Conservation (phyloP, 2,888 invertebrate species). For the Ommatoiulus sabulosus region DNA sequence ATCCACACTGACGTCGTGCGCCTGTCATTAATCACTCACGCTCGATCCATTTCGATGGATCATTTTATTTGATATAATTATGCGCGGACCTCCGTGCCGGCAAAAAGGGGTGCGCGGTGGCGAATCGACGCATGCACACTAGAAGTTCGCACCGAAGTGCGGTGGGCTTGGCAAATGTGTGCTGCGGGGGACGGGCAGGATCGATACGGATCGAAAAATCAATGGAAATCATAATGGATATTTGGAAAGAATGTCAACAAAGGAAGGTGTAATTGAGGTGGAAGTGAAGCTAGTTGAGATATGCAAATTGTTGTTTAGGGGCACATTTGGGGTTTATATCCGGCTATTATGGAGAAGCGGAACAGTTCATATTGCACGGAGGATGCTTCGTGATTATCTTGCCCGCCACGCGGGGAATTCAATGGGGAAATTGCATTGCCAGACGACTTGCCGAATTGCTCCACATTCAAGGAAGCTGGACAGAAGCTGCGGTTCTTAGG, state of each 20-base stretch:
- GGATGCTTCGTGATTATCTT: conserved; percentile 8
- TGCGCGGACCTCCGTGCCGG: conserved; percentile 11
- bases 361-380: conserved; percentile 15
- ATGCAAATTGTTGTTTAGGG: conserved; percentile 47
- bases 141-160: neutral
- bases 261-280: conserved; percentile 45
- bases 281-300: conserved; percentile 48
- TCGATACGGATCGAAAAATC: conserved; percentile 28
- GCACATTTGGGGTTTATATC: conserved; percentile 41
- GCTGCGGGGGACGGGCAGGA: neutral
- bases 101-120: neutral
- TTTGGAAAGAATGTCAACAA: conserved; percentile 39
- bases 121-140: too few species aligned
- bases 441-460: neutral
- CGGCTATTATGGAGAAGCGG: conserved; percentile 3
- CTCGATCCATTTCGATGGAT: conserved; percentile 45
- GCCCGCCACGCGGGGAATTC: neutral
- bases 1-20: conserved; percentile 18
- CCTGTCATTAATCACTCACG: conserved; percentile 47
- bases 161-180: too few species aligned
- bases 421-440: neutral
- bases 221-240: conserved; percentile 48
- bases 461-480: neutral
- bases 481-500: neutral
- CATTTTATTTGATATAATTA: conserved; percentile 47